Evolutionary conservation across 1,140 invertebrate genomes (phyloP), one percentile per base, ranked within the genome.

Genomic region (Zelostemma sp.): DNA sequence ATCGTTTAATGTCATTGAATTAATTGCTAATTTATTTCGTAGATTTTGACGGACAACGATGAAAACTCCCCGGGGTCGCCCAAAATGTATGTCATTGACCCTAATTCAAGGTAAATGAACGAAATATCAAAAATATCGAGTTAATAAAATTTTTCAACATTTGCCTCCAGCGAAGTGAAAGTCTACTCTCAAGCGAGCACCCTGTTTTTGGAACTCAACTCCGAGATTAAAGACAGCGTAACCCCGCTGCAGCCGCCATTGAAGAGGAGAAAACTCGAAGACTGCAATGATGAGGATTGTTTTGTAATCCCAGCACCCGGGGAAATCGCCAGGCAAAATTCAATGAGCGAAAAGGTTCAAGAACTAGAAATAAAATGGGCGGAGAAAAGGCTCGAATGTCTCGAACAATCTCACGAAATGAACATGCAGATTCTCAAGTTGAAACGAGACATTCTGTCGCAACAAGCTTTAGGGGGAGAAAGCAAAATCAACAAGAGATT

Each of bases 361-460:
- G 48, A 41, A 25, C 31, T 61, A 18, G 61, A 65, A 15, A 65
- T 70, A 47, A 61, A 62, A 15, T 33, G 65, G n/a, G 25, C 61
- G 8, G 57, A 70, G 19, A 15, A 51, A 5, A 53, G 58, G 18
- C 14, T 70, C 1, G 57, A 61, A 40, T 47, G 28, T 0, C 47
- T 19, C 9, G 40, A 43, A 40, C 49, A 68, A 33, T 14, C 18
- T 0, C 54, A 59, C 14, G 18, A 60, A 41, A 14, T 64, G 0
- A 0, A 64, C 9, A 64, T 64, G 38, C 55, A 63, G 50, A 68
- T 68, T n/a, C 33, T 45, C 1, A 59, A 55, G 19, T 11, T 68
- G 3, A 40, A 16, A 15, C 54, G 60, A 0, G 55, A 63, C 0
- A 35, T 59, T 8, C 54, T 68, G 0, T 12, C 14, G 1, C 28